A percentile compares a stretch with the other conserved stretches of the same genome.
Evolutionary conservation across 1,140 invertebrate genomes (phyloP).

Genomic region (Trichonephila clavata): DNA sequence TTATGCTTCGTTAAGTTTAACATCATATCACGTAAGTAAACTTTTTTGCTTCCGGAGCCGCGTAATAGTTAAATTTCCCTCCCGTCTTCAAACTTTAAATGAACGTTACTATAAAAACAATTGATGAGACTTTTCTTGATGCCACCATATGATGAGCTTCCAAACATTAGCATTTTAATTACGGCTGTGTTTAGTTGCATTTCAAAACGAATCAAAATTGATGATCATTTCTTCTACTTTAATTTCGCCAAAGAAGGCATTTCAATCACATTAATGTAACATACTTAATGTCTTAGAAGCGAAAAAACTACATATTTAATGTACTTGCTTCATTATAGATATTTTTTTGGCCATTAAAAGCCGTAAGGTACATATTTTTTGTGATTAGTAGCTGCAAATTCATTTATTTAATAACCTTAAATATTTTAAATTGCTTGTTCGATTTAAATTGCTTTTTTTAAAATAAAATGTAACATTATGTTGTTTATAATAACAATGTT

Average conservation of each 20-base stretch:
- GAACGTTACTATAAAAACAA: background rate
- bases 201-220: background rate
- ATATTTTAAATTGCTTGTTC: too few relatives aligned
- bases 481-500: too few relatives aligned
- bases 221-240: background rate
- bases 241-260: background rate
- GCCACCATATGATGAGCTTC: background rate
- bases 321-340: too few relatives aligned
- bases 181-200: background rate
- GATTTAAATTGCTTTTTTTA: too few relatives aligned
- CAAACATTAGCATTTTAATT: background rate
- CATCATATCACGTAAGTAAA: conserved; percentile 17
- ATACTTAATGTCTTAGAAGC: background rate
- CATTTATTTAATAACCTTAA: too few relatives aligned
- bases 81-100: background rate
- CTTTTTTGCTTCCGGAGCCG: background rate
- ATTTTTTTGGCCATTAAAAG: too few relatives aligned
- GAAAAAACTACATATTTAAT: too few relatives aligned
- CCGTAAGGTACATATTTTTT: too few relatives aligned
- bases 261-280: background rate
- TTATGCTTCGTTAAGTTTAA: conserved; percentile 15
- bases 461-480: too few relatives aligned
- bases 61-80: background rate
- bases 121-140: background rate
- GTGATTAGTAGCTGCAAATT: too few relatives aligned